phyloP scores from a whole-genome alignment of 2,797 vertebrate genomes.

The Salmo trutta region DNA sequence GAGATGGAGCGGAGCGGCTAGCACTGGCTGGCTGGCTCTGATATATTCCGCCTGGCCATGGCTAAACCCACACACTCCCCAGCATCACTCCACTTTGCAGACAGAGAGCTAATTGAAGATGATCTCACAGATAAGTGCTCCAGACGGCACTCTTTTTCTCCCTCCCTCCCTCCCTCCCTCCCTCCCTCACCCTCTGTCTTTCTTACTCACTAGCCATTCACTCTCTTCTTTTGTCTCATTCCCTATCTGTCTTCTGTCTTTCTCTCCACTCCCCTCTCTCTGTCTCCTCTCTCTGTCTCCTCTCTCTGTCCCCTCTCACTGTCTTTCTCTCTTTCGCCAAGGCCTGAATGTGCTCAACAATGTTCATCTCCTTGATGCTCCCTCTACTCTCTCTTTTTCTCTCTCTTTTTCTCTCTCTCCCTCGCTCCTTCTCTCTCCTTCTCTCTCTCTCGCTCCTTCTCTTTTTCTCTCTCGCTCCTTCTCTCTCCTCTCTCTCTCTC shows the following conservation, averaged over 20 bases:
- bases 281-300: no score
- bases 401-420: no score
- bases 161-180: slow-evolving; percentile 11
- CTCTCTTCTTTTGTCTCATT: background rate
- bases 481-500: background rate
- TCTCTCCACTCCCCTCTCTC: background rate
- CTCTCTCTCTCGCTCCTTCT: no score
- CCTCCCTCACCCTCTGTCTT: background rate
- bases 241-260: background rate
- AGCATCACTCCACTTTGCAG: slow-evolving; percentile 41
- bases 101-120: slow-evolving; percentile 61
- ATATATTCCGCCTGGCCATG: slow-evolving; percentile 18
- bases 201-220: no score
- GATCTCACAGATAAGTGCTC: slow-evolving; percentile 56
- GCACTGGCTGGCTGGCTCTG: background rate
- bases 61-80: slow-evolving; percentile 16
- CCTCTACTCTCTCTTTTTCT: background rate
- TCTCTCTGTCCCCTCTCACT: background rate
- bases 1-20: no score
- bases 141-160: slow-evolving; percentile 24
- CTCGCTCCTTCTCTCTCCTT: no score
- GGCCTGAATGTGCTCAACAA: no score
- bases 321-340: background rate
- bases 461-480: no score
- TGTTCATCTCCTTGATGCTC: background rate